Conservation (phyloP, 2,797 vertebrate genomes). For the Amniataba percoides region DNA sequence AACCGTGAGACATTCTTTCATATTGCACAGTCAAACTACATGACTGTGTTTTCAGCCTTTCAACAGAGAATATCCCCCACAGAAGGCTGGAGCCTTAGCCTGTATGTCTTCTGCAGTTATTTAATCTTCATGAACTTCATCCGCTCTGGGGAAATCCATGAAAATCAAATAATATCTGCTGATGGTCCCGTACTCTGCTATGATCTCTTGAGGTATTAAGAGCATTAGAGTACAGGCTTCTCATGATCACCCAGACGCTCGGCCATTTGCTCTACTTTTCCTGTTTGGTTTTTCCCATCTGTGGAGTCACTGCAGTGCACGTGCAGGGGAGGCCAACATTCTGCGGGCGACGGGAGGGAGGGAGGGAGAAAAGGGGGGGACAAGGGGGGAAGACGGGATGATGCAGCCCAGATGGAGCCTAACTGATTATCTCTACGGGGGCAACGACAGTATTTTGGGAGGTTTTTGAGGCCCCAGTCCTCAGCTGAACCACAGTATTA, state of each 20-base stretch:
- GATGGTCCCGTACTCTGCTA: conserved; percentile 45
- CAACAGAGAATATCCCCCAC: background rate
- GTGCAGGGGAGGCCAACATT: conserved; percentile 53
- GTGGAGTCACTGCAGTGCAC: conserved; percentile 67
- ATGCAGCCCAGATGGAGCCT: conserved; percentile 74
- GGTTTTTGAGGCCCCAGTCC: conserved; percentile 43
- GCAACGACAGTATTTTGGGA: conserved; percentile 34
- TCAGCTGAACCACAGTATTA: conserved; percentile 45
- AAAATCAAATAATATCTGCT: conserved; percentile 53
- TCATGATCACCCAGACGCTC: conserved; percentile 50
- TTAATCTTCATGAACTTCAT: conserved; percentile 56
- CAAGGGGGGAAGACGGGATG: conserved; percentile 37
- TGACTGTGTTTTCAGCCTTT: conserved; percentile 2
- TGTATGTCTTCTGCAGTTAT: conserved; percentile 15
- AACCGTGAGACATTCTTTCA: conserved; percentile 25
- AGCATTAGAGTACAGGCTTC: conserved; percentile 65
- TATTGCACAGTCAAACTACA: background rate
- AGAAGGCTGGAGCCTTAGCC: conserved; percentile 11
- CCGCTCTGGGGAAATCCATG: conserved; percentile 1
- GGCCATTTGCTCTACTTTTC: conserved; percentile 76
- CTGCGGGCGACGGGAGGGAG: conserved; percentile 39
- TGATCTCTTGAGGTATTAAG: conserved; percentile 68
- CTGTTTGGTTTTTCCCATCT: conserved; percentile 67
- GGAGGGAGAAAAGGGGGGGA: background rate
- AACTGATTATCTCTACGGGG: conserved; percentile 64